Conservation (phyloP, 2,888 invertebrate genomes). For the Hypena proboscidalis region DNA sequence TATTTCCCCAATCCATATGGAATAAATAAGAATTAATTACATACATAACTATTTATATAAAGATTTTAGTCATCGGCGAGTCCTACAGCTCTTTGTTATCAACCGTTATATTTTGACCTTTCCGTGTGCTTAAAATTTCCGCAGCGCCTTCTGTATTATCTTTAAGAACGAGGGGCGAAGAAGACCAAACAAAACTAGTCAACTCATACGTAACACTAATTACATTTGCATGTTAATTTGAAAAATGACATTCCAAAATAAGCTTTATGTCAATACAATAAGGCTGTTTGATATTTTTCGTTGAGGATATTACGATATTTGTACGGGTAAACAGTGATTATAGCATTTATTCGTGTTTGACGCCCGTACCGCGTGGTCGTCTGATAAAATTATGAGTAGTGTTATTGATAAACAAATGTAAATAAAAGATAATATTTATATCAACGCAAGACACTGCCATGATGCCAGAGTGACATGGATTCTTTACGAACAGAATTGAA, state of each 20-base stretch:
- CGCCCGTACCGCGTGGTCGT: constrained; percentile 25
- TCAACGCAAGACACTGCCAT: neutral
- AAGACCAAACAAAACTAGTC: constrained; percentile 19
- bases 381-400: constrained; percentile 8
- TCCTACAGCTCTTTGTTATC: constrained; percentile 22
- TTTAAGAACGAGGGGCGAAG: constrained; percentile 2
- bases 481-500: neutral
- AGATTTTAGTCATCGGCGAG: constrained; percentile 15
- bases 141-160: neutral
- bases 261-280: constrained; percentile 4
- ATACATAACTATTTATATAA: constrained; percentile 2
- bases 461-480: neutral
- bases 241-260: constrained; percentile 6
- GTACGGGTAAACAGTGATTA: constrained; percentile 25
- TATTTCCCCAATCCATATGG: neutral
- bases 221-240: neutral
- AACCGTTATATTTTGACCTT: constrained; percentile 24
- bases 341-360: constrained; percentile 27
- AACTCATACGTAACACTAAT: constrained; percentile 9
- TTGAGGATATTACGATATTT: constrained; percentile 4
- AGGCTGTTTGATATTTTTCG: neutral
- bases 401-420: constrained; percentile 32
- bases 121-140: constrained; percentile 1
- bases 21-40: neutral
- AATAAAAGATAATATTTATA: constrained; percentile 25